These are phyloP conservation scores for Characodon lateralis DNA, from an alignment of 2,797 vertebrate species.

Conservation along the genomic window DNA sequence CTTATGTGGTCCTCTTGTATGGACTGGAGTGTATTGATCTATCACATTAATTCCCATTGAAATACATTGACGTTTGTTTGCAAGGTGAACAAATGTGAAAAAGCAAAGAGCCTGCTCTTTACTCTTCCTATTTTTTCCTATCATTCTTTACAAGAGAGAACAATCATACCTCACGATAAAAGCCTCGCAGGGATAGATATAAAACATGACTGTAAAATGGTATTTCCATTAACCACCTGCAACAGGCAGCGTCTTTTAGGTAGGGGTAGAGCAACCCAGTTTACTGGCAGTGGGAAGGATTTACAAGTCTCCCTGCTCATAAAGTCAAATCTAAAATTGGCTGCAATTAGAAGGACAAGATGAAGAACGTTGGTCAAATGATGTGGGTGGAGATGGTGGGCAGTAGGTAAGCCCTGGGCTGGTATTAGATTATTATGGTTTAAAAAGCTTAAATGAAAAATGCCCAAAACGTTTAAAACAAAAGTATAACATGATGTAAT, in stretches of 20 bases:
- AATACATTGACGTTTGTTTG: neutral
- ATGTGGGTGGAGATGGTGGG: neutral
- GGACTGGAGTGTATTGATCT: neutral
- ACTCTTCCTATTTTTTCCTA: neutral
- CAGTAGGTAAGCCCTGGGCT: neutral
- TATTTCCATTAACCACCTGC: constrained; percentile 20
- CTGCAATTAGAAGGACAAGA: constrained; percentile 13
- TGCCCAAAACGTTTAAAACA: neutral
- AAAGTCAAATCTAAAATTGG: constrained; percentile 8
- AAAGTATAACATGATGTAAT: neutral
- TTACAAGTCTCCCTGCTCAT: neutral
- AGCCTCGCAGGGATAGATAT: constrained; percentile 16
- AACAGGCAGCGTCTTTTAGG: constrained; percentile 12
- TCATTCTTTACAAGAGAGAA: neutral
- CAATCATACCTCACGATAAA: constrained; percentile 13
- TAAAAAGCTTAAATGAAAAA: neutral
- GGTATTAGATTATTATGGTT: neutral
- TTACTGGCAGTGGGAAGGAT: constrained; percentile 2
- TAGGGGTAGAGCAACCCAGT: constrained; percentile 9
- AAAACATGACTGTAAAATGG: constrained; percentile 12
- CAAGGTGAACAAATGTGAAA: neutral
- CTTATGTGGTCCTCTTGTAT: neutral
- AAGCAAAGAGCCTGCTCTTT: neutral
- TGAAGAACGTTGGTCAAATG: constrained; percentile 16
- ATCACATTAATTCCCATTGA: neutral